These are phyloP conservation scores for Buphagus erythrorhynchus DNA, from an alignment of 2,797 vertebrate genomes.

Conservation along the genomic window DNA sequence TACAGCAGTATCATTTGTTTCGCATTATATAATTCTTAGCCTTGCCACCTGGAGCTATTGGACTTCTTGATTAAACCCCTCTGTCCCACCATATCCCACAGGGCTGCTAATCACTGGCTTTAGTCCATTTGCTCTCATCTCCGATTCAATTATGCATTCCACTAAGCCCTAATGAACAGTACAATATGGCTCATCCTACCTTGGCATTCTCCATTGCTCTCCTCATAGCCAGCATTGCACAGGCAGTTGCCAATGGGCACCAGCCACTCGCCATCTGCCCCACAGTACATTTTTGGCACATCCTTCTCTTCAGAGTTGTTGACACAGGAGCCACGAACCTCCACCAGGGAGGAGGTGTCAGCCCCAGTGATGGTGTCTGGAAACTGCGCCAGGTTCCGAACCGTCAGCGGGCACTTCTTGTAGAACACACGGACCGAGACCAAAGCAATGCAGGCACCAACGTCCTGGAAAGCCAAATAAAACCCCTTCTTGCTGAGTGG, in stretches of 20 bases:
- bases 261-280: constrained; percentile 97
- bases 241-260: constrained; percentile 97
- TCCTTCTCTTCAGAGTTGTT: constrained; percentile 97
- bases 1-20: constrained; percentile 44
- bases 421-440: constrained; percentile 96
- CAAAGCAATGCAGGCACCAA: constrained; percentile 94
- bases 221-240: constrained; percentile 95
- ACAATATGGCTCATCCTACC: constrained; percentile 81
- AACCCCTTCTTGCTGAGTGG: constrained; percentile 91
- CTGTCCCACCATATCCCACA: constrained; percentile 80
- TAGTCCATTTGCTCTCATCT: constrained; percentile 82
- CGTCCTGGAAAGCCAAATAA: constrained; percentile 97
- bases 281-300: constrained; percentile 98
- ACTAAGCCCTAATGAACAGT: constrained; percentile 69
- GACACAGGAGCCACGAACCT: constrained; percentile 95
- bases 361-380: constrained; percentile 95
- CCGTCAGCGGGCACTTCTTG: constrained; percentile 92
- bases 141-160: constrained; percentile 80
- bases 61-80: constrained; percentile 81
- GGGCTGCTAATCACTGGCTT: constrained; percentile 85
- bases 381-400: constrained; percentile 94
- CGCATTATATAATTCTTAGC: constrained; percentile 64
- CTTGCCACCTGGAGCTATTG: constrained; percentile 78
- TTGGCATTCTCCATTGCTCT: constrained; percentile 91
- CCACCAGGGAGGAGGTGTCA: constrained; percentile 95